These are phyloP conservation scores for Hypselothyrea guttata DNA, from an alignment of 2,888 invertebrate species.

Conservation along the genomic window DNA sequence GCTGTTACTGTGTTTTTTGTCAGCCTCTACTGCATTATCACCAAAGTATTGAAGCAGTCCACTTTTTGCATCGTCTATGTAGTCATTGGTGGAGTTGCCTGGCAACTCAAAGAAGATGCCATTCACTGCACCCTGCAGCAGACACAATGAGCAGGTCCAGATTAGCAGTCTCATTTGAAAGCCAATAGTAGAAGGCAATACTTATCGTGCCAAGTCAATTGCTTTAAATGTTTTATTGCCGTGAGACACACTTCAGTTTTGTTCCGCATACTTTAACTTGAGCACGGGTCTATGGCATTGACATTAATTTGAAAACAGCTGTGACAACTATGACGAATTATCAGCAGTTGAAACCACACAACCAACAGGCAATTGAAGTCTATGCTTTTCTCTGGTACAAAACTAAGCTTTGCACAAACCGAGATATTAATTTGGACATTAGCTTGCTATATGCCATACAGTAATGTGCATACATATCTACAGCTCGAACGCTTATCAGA, in stretches of 20 bases:
- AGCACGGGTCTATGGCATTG: constrained; percentile 34
- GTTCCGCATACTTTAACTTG: constrained; percentile 8
- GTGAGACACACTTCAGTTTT: constrained; percentile 46
- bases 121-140: constrained; percentile 25
- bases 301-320: constrained; percentile 52
- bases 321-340: constrained; percentile 38
- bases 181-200: constrained; percentile 10
- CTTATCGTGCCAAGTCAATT: constrained; percentile 25
- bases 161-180: constrained; percentile 52
- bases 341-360: not conserved
- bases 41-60: constrained; percentile 41
- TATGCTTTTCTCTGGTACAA: no score
- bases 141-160: constrained; percentile 29
- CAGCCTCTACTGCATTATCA: not conserved
- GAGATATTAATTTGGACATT: no score
- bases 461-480: no score
- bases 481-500: constrained; percentile 6
- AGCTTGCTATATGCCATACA: no score
- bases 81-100: constrained; percentile 17
- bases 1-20: not conserved
- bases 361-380: no score
- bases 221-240: constrained; percentile 36
- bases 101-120: constrained; percentile 38
- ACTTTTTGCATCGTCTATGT: constrained; percentile 19
- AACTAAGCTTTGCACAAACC: no score